Conservation (phyloP, 2,113 vertebrate genomes). For the Dromaius novaehollandiae region DNA sequence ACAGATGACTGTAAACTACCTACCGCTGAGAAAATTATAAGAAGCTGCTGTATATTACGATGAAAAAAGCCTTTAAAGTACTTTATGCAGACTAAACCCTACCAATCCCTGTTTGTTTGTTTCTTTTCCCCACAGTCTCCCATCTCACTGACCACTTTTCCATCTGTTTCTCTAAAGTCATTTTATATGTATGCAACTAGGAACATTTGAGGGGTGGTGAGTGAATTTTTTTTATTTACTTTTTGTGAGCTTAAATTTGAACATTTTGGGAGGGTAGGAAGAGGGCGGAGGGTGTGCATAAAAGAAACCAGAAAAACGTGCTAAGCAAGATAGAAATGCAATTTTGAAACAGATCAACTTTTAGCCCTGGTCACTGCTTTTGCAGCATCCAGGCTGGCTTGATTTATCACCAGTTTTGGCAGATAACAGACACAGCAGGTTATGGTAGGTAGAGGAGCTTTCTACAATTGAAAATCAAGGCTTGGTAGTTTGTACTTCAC, state of each 20-base stretch:
- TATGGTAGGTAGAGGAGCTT: neutral
- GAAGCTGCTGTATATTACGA: slow-evolving; percentile 56
- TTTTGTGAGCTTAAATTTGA: slow-evolving; percentile 46
- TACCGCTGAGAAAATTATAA: slow-evolving; percentile 68
- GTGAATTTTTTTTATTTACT: slow-evolving; percentile 51
- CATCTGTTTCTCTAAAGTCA: neutral
- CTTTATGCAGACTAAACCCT: slow-evolving; percentile 20
- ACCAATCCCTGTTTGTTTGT: neutral
- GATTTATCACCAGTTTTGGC: neutral
- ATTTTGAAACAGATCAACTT: slow-evolving; percentile 57
- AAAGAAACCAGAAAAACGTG: slow-evolving; percentile 52
- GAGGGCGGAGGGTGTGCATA: neutral
- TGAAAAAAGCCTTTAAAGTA: slow-evolving; percentile 56
- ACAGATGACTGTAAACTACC: slow-evolving; percentile 63
- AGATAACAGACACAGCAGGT: neutral
- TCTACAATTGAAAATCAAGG: neutral
- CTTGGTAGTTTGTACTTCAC: neutral
- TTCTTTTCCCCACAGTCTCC: neutral
- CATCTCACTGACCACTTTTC: slow-evolving; percentile 33
- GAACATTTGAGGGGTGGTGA: slow-evolving; percentile 18
- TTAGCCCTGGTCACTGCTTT: slow-evolving; percentile 36
- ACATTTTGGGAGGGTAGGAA: neutral
- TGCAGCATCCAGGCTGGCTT: neutral
- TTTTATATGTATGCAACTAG: slow-evolving; percentile 29
- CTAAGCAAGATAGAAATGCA: slow-evolving; percentile 66